Base-by-base conservation (phyloP, 2,113 vertebrate genomes). In the Micromys minutus region DNA sequence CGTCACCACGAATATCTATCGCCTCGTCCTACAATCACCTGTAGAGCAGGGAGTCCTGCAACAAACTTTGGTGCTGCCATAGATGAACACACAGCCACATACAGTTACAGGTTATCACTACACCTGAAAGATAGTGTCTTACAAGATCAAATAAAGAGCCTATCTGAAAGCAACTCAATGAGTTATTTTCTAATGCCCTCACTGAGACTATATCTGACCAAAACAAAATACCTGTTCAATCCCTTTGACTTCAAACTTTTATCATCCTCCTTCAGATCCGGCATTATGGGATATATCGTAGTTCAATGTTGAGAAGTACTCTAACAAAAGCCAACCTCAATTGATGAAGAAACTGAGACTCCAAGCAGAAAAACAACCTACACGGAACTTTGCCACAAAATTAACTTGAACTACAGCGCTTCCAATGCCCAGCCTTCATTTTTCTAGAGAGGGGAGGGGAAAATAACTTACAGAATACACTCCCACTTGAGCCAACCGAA, bases 281-380 rank as follows among this genome's bases (percentile, higher is more conserved):
- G 29, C 29, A 59, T 85, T 29, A 93, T 21, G 12, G 90, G 90
- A 95, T 86, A 93, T 72, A 95, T 61, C 61, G 87, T 69, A 95
- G 96, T 91, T 97, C 90, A 97, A 94, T 95, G 96, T 79, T 92
- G 94, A 96, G 95, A 93, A 89, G 97, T 92, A 97, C 61, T 95
- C 90, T 97, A 97, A 97, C 96, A 97, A 91, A 96, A 97, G 94
- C 96, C 97, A 97, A 96, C 94, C 94, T 98, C 96, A 92, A 93
- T 83, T 92, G 96, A 94, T 81, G 92, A 92, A 93, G 45, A 95
- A 95, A 96, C 97, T 95, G 93, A 87, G 89, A 87, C 97, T 96
- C 92, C 42, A 24, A 77, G 81, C n/a, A 93, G 80, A 92, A 79
- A 91, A 89, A 95, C 94, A 92, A 95, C 69, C 96, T 97, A 97